Evolutionary conservation across 2,888 invertebrate genomes (phyloP).

Genomic region (Trichacis sp.): DNA sequence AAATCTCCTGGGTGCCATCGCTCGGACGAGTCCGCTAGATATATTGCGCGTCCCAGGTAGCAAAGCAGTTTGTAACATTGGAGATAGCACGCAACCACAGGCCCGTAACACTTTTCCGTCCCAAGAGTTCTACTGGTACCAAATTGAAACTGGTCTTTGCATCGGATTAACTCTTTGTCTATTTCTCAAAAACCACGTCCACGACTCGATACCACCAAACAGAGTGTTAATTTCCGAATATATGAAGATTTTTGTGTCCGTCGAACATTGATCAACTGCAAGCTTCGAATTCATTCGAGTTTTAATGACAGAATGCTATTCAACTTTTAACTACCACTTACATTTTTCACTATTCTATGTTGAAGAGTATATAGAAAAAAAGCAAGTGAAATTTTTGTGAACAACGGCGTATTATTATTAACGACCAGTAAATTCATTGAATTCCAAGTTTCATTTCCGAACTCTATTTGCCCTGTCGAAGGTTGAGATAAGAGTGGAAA

Average conservation of each 20-base stretch:
- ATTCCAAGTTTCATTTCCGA: background rate
- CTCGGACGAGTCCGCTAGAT: slow-evolving; percentile 50
- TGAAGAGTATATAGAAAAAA: too few species aligned
- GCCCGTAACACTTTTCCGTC: slow-evolving; percentile 47
- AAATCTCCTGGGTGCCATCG: slow-evolving; percentile 57
- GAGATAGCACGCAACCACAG: slow-evolving; percentile 46
- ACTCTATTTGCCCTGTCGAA: slow-evolving; percentile 4
- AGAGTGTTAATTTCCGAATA: too few species aligned
- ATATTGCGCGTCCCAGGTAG: slow-evolving; percentile 43
- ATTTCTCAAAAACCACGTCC: slow-evolving; percentile 25
- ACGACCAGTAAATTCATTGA: background rate
- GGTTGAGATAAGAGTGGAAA: slow-evolving; percentile 1
- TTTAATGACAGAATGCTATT: too few species aligned
- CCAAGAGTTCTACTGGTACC: slow-evolving; percentile 55
- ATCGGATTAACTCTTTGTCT: slow-evolving; percentile 60
- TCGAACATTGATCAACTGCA: too few species aligned
- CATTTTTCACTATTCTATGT: too few species aligned
- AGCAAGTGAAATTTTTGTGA: too few species aligned
- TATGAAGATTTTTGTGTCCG: too few species aligned
- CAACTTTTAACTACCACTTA: too few species aligned
- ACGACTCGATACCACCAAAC: too few species aligned
- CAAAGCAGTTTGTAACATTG: slow-evolving; percentile 44
- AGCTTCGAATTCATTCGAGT: too few species aligned
- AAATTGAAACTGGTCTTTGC: slow-evolving; percentile 66
- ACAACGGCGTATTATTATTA: too few species aligned